Base-by-base conservation (phyloP, 1,140 invertebrate species). In the Drosophila gunungcola region DNA sequence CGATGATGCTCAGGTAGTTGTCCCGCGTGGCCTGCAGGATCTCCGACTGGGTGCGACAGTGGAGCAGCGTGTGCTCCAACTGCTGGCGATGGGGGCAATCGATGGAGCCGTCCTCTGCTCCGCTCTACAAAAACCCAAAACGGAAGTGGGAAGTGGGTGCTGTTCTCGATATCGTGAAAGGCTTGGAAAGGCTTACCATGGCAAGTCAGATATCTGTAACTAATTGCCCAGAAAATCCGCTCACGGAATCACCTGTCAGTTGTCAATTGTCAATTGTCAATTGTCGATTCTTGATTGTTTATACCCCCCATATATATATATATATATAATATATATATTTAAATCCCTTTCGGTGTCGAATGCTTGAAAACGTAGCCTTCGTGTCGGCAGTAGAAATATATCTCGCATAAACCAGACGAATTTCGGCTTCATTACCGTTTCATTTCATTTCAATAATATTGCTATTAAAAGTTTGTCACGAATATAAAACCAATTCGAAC, bases 391-490 rank as follows among this genome's bases (percentile, higher is more conserved):
- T 13, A 29, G 13, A 43, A n/a, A 81, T 77, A 78, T 74, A 78
- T 78, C 68, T 36, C 25, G 41, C 73, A 64, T 63, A 73, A 67
- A 51, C 46, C 67, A 68, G 46, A 58, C 62, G 74, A 82, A 88
- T 76, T 85, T 88, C 48, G 69, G 54, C 78, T 90, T 90, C 74
- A 89, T 89, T 89, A 89, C 78, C 80, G 75, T 76, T 85, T 81
- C 85, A 78, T 90, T 89, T 79, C 78, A 72, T 69, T 90, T 90
- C 82, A 90, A 90, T 90, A 90, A 90, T 80, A 91, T 90, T 73
- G 86, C 88, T 86, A 90, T 90, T 90, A 90, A 90, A 90, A 90
- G 70, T 90, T 90, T 90, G 88, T 90, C 88, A 90, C 88, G 88
- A 82, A 78, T 90, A 88, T 83, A 79, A 88, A 88, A 82, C 57